phyloP scores from a whole-genome alignment of 1,140 invertebrate species.

The Eufriesea mexicana region DNA sequence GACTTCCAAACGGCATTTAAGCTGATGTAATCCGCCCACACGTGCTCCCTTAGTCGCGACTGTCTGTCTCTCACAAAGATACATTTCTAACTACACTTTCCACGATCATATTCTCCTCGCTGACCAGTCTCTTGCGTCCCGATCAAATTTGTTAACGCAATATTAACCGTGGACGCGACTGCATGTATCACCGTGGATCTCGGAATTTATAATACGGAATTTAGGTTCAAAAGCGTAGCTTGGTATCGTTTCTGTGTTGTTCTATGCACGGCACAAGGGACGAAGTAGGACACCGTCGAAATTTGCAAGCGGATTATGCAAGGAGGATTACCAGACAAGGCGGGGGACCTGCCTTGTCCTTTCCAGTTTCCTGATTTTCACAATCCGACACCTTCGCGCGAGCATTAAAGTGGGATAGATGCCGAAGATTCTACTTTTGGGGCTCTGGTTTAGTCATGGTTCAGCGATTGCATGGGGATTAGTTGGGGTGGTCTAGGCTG shows the following conservation, averaged over 20 bases:
- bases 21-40: slow-evolving; percentile 46
- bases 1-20: slow-evolving; percentile 32
- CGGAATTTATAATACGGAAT: background rate
- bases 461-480: background rate
- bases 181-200: background rate
- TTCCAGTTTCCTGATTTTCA: slow-evolving; percentile 17
- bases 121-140: background rate
- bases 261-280: background rate
- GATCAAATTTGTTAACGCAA: background rate
- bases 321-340: background rate
- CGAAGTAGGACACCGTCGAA: background rate
- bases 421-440: background rate
- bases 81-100: background rate
- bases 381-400: background rate
- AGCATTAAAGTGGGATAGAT: background rate
- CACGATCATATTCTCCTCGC: background rate
- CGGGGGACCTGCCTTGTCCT: slow-evolving; percentile 4
- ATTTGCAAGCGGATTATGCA: slow-evolving; percentile 19
- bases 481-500: background rate
- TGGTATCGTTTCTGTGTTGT: background rate
- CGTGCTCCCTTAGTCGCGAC: background rate
- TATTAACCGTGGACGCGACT: background rate
- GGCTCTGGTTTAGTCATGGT: background rate
- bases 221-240: background rate
- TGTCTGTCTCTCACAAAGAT: slow-evolving; percentile 4